Base-by-base conservation (phyloP, 2,888 invertebrate genomes). In the Apantesis nais region DNA sequence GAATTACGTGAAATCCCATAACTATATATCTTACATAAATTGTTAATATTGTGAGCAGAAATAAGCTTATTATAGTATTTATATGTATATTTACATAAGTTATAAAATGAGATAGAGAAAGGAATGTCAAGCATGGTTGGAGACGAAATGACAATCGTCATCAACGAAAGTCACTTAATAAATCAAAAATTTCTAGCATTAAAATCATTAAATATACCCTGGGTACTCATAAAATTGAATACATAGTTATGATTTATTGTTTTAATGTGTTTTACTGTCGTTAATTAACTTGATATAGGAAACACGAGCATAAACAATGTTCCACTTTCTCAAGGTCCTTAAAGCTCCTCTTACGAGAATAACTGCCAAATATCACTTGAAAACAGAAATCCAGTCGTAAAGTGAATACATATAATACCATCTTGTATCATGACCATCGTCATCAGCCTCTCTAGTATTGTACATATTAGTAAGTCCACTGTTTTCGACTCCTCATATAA, bases 1-100 rank as follows among this genome's bases (percentile, higher is more conserved):
- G n/a, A n/a, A n/a, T n/a, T n/a, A n/a, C n/a, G n/a, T n/a, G n/a
- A n/a, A n/a, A n/a, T n/a, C n/a, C n/a, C n/a, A n/a, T n/a, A n/a
- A n/a, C n/a, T n/a, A n/a, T n/a, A n/a, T n/a, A n/a, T n/a, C n/a
- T n/a, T n/a, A n/a, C n/a, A n/a, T n/a, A n/a, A n/a, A n/a, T n/a
- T n/a, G n/a, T n/a, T n/a, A n/a, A n/a, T n/a, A n/a, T n/a, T n/a
- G n/a, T n/a, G n/a, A n/a, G n/a, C n/a, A n/a, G n/a, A n/a, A n/a
- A n/a, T n/a, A n/a, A n/a, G n/a, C n/a, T n/a, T 70, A 72, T 74
- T 73, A 67, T 72, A 67, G 64, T 66, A 73, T 39, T 41, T 67
- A 70, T 71, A 66, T 19, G 1, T 48, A 66, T 39, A 66, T 37
- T 62, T 74, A 70, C 67, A 44, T 58, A 41, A 58, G 29, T 19